Conservation (phyloP, 2,797 vertebrate genomes). For the Eremophila alpestris region DNA sequence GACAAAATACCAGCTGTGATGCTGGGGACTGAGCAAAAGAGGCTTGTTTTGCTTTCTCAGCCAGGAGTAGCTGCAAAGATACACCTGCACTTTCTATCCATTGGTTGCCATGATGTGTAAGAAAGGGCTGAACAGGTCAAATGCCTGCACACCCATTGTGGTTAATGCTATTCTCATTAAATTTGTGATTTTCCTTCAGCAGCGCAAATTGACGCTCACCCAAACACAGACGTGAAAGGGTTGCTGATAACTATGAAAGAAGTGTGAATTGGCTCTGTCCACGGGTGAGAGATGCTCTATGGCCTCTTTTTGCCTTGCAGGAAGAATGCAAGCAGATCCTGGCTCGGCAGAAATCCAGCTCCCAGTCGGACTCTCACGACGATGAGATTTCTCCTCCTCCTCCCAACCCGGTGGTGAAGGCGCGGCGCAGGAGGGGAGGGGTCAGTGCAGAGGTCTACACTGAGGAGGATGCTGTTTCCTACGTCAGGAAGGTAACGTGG, state of each 20-base stretch:
- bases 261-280: neutral
- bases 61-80: neutral
- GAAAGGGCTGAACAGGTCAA: neutral
- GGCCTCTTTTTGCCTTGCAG: constrained; percentile 68
- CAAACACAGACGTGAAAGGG: neutral
- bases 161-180: neutral
- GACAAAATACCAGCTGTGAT: neutral
- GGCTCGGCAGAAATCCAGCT: constrained; percentile 94
- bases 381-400: constrained; percentile 93
- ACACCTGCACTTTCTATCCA: neutral
- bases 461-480: constrained; percentile 96
- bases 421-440: constrained; percentile 88
- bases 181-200: neutral
- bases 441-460: constrained; percentile 98
- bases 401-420: constrained; percentile 92
- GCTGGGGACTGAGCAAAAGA: neutral
- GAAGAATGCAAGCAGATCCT: constrained; percentile 95
- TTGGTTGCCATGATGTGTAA: neutral
- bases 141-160: neutral
- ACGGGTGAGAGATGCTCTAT: neutral
- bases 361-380: constrained; percentile 92
- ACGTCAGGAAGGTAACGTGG: constrained; percentile 90
- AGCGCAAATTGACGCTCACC: neutral
- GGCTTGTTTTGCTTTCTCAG: neutral
- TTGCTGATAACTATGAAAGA: neutral